A percentile compares a stretch with the other conserved stretches of the same genome.
Evolutionary conservation across 2,113 vertebrate species (phyloP).

Genomic region (Candoia aspera): DNA sequence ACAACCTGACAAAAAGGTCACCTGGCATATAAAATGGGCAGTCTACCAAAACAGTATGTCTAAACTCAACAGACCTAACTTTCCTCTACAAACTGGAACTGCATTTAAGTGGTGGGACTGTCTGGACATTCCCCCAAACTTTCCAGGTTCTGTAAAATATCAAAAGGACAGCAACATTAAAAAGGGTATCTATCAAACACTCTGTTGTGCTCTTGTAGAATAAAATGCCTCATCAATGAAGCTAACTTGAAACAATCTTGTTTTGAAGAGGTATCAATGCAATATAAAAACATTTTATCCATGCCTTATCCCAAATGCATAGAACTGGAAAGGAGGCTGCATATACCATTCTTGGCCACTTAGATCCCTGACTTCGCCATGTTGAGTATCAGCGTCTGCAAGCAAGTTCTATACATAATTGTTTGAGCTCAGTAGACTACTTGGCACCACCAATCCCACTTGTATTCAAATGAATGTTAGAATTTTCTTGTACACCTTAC

Average conservation of each 20-base stretch:
- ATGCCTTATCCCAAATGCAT: not conserved
- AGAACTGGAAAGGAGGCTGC: not conserved
- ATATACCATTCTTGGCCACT: not conserved
- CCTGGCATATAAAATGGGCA: not conserved
- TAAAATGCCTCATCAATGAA: not conserved
- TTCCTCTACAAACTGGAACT: not conserved
- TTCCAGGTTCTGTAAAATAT: not conserved
- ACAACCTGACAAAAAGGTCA: not conserved
- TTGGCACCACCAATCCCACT: not conserved
- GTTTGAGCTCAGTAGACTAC: not conserved
- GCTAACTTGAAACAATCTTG: not conserved
- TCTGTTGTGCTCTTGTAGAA: not conserved
- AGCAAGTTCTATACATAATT: not conserved
- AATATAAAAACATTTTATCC: not conserved
- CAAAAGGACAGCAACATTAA: not conserved
- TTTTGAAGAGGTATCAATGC: not conserved
- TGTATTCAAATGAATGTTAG: not conserved
- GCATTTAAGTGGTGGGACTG: not conserved
- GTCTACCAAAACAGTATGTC: not conserved
- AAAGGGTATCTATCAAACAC: not conserved
- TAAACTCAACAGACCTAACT: not conserved
- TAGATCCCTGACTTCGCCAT: not conserved
- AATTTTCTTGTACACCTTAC: not conserved
- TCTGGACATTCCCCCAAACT: not conserved
- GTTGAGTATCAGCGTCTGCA: not conserved